Evolutionary conservation across 2,888 invertebrate genomes (phyloP), one percentile per base, ranked within the genome.

Genomic region (Lampropteryx suffumata): DNA sequence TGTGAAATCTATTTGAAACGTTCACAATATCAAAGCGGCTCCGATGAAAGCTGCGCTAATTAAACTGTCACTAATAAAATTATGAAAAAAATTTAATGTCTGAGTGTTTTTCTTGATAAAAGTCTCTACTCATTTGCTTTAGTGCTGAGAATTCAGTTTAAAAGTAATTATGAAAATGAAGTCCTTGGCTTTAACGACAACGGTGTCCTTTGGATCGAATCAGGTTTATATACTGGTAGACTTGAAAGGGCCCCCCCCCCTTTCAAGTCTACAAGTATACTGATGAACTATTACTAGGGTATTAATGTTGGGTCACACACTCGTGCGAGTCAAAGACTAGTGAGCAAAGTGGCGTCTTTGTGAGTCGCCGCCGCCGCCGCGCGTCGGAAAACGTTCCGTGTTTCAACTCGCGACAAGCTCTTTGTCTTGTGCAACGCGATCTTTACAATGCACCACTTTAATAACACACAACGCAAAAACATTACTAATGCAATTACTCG

Each of bases 21-120:
- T 86, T 89, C 87, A 81, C 81, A 84, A 85, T 87, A 87, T 86
- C 84, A 85, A 84, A 87, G 86, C 85, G 78, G 78, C 81, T 71
- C 69, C 84, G 80, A 82, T 87, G 81, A 85, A 86, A 87, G 89
- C 84, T 75, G 75, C 84, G 86, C 84, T 89, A 89, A 90, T 90
- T 89, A 89, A 89, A 89, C 86, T 87, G 85, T 82, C 84, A 82
- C 84, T 89, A 87, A 90, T 89, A 86, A 85, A 85, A 87, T 89
- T 88, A 89, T 84, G 77, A 67, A 82, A 88, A 88, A 88, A 88
- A 86, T 82, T 80, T 73, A 84, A 82, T 82, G 74, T 73, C 67
- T 64, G 69, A 78, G 75, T 75, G 75, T 79, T 79, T 28, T 74
- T 77, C 69, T 73, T 62, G 70, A 71, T 73, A 71, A 74, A 77